These are phyloP conservation scores for Typhlichthys subterraneus DNA, from an alignment of 2,797 vertebrate species.

Conservation along the genomic window DNA sequence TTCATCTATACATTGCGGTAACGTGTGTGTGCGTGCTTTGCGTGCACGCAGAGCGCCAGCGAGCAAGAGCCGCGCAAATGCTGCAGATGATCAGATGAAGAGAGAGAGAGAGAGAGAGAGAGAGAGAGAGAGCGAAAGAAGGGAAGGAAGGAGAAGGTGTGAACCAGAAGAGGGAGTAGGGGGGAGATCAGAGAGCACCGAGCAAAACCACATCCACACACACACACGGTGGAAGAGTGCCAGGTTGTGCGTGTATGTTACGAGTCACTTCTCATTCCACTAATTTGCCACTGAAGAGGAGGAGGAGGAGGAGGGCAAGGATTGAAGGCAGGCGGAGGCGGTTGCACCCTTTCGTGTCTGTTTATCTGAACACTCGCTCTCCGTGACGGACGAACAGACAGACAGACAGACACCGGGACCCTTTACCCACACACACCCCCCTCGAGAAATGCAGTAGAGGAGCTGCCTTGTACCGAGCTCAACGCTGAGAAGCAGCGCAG, in stretches of 20 bases:
- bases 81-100: slow-evolving; percentile 70
- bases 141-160: slow-evolving; percentile 74
- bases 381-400: slow-evolving; percentile 1
- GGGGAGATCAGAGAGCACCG: slow-evolving; percentile 62
- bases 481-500: neutral
- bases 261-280: slow-evolving; percentile 47
- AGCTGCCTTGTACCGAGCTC: too few species aligned
- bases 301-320: slow-evolving; percentile 20
- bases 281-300: slow-evolving; percentile 67
- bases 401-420: neutral
- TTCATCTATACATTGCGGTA: slow-evolving; percentile 29
- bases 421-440: too few species aligned
- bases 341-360: neutral
- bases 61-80: slow-evolving; percentile 67
- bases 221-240: slow-evolving; percentile 67
- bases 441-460: too few species aligned
- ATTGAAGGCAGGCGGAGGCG: slow-evolving; percentile 35
- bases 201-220: neutral
- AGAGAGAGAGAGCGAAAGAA: slow-evolving; percentile 63
- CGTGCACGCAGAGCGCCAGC: slow-evolving; percentile 4
- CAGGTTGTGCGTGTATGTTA: slow-evolving; percentile 1
- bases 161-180: slow-evolving; percentile 51
- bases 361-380: neutral
- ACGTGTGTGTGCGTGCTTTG: slow-evolving; percentile 1
- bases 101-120: slow-evolving; percentile 67